phyloP scores from a whole-genome alignment of 2,113 vertebrate species.

The Entosphenus tridentatus region DNA sequence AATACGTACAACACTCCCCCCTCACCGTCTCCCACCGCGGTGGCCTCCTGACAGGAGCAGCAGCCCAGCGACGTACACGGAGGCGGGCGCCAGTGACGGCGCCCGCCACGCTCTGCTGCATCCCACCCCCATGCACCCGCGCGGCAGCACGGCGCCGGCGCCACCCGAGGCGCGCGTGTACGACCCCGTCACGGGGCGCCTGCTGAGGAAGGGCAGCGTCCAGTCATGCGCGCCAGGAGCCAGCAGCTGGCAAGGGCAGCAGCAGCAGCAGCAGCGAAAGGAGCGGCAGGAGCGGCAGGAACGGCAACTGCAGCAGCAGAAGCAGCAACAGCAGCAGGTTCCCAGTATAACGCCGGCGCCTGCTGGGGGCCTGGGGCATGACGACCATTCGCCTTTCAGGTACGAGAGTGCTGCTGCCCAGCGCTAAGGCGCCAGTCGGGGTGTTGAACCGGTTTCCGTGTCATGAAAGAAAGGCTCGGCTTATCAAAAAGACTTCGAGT shows the following conservation, averaged over 20 bases:
- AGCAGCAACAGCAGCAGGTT: no score
- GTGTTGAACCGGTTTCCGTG: slow-evolving; percentile 47
- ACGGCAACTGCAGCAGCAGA: no score
- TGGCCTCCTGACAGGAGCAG: slow-evolving; percentile 29
- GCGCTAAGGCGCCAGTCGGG: slow-evolving; percentile 17
- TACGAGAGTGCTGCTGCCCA: slow-evolving; percentile 25
- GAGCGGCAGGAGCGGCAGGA: no score
- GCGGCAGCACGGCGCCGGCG: slow-evolving; percentile 16
- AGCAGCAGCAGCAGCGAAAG: no score
- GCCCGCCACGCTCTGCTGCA: slow-evolving; percentile 23
- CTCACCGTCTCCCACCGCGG: no score
- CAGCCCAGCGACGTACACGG: slow-evolving; percentile 42
- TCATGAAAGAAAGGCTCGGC: slow-evolving; percentile 17
- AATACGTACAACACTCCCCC: no score
- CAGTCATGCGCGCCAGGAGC: no score
- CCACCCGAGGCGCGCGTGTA: slow-evolving; percentile 49
- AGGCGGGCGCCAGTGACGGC: slow-evolving; percentile 12
- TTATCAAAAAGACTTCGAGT: no score
- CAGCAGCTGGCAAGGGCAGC: no score
- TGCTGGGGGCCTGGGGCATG: slow-evolving; percentile 23
- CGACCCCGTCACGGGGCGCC: slow-evolving; percentile 65
- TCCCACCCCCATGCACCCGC: slow-evolving; percentile 38
- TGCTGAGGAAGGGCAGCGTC: slow-evolving; percentile 37
- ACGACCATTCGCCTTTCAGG: slow-evolving; percentile 55
- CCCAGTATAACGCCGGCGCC: slow-evolving; percentile 13